These are phyloP conservation scores for Ostrea edulis DNA, from an alignment of 1,140 invertebrate genomes.

Conservation along the genomic window DNA sequence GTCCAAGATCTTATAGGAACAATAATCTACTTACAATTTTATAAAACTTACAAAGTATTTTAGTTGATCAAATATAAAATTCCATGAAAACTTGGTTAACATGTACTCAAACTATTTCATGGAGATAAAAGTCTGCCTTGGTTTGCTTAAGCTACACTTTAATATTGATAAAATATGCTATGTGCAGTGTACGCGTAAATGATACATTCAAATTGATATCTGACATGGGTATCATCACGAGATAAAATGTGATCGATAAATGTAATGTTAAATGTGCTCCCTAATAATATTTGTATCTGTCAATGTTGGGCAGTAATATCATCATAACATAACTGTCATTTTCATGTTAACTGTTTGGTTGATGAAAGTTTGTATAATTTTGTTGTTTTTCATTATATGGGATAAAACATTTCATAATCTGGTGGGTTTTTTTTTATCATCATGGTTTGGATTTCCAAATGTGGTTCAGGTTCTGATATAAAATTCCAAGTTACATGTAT, in stretches of 20 bases:
- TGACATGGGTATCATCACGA: background rate
- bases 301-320: too few relatives aligned
- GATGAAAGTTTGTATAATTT: too few relatives aligned
- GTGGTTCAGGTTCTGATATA: too few relatives aligned
- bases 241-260: background rate
- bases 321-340: too few relatives aligned
- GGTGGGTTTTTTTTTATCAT: too few relatives aligned
- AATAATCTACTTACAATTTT: background rate
- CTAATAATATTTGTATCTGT: background rate
- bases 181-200: background rate
- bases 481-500: too few relatives aligned
- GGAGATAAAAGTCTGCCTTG: background rate
- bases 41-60: too few relatives aligned
- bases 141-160: background rate
- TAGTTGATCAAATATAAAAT: background rate
- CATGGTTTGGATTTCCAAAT: too few relatives aligned
- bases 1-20: background rate
- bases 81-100: background rate
- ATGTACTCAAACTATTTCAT: background rate
- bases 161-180: background rate
- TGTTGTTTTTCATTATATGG: too few relatives aligned
- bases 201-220: background rate
- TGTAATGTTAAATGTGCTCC: background rate
- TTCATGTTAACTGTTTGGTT: too few relatives aligned
- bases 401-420: too few relatives aligned